phyloP scores from a whole-genome alignment of 2,113 vertebrate genomes.

The Gulo gulo region DNA sequence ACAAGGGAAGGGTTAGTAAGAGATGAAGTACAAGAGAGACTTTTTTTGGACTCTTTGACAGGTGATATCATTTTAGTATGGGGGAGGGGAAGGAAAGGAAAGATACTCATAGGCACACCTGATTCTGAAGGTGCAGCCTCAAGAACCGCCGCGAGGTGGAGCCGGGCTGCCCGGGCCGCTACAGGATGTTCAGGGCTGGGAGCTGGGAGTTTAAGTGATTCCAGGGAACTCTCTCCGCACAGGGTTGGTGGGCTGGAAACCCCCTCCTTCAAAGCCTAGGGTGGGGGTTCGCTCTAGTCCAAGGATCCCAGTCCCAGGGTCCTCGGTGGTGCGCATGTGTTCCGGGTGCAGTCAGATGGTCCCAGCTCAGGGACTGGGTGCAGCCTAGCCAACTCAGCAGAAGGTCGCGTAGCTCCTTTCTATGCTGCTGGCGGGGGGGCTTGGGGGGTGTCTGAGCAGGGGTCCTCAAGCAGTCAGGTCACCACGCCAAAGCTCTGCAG shows the following conservation, averaged over 20 bases:
- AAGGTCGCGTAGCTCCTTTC: neutral
- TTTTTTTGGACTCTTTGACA: neutral
- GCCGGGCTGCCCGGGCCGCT: neutral
- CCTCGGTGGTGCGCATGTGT: neutral
- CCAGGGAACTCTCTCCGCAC: neutral
- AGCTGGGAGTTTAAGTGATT: neutral
- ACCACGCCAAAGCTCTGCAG: neutral
- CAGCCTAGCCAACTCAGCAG: no score
- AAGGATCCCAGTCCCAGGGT: neutral
- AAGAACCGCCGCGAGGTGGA: neutral
- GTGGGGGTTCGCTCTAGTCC: neutral
- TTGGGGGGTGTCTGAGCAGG: neutral
- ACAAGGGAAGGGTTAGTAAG: neutral
- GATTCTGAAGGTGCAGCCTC: neutral
- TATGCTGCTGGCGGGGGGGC: no score
- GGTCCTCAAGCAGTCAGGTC: neutral
- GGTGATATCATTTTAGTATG: neutral
- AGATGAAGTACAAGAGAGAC: neutral
- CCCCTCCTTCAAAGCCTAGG: neutral
- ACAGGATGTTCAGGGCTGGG: neutral
- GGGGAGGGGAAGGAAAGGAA: rapidly evolving
- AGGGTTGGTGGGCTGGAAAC: rapidly evolving
- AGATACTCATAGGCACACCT: neutral
- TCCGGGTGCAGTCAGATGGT: no score
- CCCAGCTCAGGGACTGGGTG: neutral